Conservation (phyloP, 2,797 vertebrate species). For the Pterois miles region DNA sequence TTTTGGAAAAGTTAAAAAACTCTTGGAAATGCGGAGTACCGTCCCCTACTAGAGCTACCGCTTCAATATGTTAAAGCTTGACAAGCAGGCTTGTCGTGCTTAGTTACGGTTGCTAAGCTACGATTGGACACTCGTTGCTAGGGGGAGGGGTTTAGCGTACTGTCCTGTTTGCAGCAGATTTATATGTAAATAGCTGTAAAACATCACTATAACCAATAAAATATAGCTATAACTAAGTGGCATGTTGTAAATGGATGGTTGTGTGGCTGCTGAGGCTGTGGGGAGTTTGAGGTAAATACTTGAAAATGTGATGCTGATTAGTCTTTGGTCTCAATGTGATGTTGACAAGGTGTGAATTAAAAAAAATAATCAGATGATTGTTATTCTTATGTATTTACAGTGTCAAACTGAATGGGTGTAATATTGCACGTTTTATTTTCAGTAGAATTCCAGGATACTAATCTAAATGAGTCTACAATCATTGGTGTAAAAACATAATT, state of each 20-base stretch:
- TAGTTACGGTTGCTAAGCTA: background rate
- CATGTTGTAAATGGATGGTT: background rate
- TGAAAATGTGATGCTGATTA: slow-evolving; percentile 39
- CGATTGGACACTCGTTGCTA: background rate
- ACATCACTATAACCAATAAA: background rate
- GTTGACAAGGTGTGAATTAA: slow-evolving; percentile 19
- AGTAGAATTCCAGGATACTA: slow-evolving; percentile 52
- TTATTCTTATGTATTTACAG: slow-evolving; percentile 31
- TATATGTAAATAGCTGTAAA: slow-evolving; percentile 7
- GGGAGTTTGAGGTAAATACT: slow-evolving; percentile 44
- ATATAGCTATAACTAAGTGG: background rate
- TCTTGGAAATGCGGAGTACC: background rate
- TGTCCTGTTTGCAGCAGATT: background rate
- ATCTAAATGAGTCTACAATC: slow-evolving; percentile 53
- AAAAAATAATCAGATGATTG: slow-evolving; percentile 24
- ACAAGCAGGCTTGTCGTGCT: background rate
- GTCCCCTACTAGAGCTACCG: background rate
- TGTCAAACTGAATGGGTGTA: slow-evolving; percentile 43
- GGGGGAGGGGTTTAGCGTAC: slow-evolving; percentile 6
- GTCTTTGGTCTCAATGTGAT: slow-evolving; percentile 79
- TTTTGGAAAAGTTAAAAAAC: background rate
- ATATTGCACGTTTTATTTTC: slow-evolving; percentile 70
- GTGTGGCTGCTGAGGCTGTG: slow-evolving; percentile 9
- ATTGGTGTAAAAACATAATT: slow-evolving; percentile 52
- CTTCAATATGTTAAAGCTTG: background rate